Evolutionary conservation across 2,113 vertebrate genomes (phyloP), one percentile per base, ranked within the genome.

Genomic region (Oryzias curvinotus): DNA sequence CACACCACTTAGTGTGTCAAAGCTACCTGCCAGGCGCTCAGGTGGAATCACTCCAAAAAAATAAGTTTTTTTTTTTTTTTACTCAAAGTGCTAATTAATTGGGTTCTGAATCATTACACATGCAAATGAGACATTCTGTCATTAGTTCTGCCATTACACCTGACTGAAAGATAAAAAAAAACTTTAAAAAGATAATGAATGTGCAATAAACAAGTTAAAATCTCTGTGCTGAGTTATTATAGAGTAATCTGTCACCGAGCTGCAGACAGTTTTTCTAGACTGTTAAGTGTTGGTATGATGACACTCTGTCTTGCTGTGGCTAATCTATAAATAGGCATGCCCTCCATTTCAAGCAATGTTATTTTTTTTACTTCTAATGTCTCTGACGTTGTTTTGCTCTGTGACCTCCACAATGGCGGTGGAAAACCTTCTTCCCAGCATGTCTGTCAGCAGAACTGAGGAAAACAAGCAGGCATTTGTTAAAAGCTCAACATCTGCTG

Each of bases 331-430:
- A 78, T 47, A 72, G 50, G 45, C 4, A 64, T 46, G 48, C 1
- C 16, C 28, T 55, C 30, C 23, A 64, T 68, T 68, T 77, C 41
- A 63, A 52, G 36, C 52, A 41, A 14, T 69, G 59, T 73, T 83
- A 54, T 87, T 85, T 81, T 67, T 81, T 67, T 68, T 65, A 65
- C 50, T 60, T 66, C 28, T 49, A 56, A 62, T 71, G 62, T 56
- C 42, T 71, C 26, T 36, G 52, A 46, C 73, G 51, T 52, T 57
- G 56, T 45, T 41, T 60, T 48, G 53, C 45, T 50, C 47, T 55
- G 19, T 57, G 73, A 53, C 43, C 48, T 53, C 56, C 71, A 65
- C 64, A 73, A 45, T 57, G 21, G 65, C 57, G 44, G 54, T 10
- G 14, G 49, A 68, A 23, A 63, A 50, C 49, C 52, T 57, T 17